Evolutionary conservation across 92 coral and sea anemone species (phyloP).

Genomic region (Meandrina meandrites): DNA sequence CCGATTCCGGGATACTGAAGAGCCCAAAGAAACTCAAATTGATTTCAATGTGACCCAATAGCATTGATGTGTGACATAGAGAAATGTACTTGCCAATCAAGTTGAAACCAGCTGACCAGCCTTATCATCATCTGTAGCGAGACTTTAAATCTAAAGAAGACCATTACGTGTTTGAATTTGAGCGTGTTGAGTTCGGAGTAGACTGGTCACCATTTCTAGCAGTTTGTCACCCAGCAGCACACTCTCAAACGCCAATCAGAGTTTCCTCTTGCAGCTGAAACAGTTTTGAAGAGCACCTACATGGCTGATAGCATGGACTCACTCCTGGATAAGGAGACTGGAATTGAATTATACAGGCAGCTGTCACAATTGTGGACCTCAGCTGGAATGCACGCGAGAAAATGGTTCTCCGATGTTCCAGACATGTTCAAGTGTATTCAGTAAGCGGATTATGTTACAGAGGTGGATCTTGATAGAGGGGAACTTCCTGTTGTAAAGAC

Average conservation of each 20-base stretch:
- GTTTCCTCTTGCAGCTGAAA: constrained; percentile 49
- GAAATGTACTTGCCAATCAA: constrained; percentile 24
- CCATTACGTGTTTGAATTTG: constrained; percentile 51
- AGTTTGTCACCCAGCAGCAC: constrained; percentile 56
- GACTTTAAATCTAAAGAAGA: constrained; percentile 29
- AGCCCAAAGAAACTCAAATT: constrained; percentile 19
- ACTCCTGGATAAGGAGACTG: constrained; percentile 7
- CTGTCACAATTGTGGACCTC: constrained; percentile 22
- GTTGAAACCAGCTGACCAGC: constrained; percentile 42
- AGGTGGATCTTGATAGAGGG: no score
- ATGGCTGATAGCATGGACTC: constrained; percentile 28
- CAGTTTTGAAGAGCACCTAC: constrained; percentile 54
- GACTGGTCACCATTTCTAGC: constrained; percentile 48
- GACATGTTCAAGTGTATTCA: no score
- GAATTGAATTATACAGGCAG: constrained; percentile 25
- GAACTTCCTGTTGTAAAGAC: no score
- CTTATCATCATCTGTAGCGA: constrained; percentile 50
- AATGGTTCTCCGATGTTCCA: no score
- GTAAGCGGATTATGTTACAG: no score
- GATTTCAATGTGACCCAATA: constrained; percentile 28
- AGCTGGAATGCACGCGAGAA: constrained; percentile 25
- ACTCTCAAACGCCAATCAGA: constrained; percentile 27
- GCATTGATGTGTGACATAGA: constrained; percentile 41
- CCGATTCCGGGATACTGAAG: constrained; percentile 61
- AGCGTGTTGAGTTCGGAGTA: background rate